Conservation (phyloP, 2,797 vertebrate species). For the Uromys caudimaculatus region DNA sequence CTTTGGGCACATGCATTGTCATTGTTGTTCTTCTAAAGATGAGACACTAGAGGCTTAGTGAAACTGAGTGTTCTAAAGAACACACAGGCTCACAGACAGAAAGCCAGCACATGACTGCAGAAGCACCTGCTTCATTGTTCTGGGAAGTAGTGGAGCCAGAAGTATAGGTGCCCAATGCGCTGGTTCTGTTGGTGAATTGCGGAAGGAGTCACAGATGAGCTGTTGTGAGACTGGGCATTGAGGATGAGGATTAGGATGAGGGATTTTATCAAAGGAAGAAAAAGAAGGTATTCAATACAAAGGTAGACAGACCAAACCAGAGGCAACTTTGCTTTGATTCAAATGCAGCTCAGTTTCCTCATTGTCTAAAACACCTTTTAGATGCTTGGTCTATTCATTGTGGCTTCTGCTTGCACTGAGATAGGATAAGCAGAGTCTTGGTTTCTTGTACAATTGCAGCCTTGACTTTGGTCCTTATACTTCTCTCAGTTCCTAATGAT, state of each 20-base stretch:
- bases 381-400: background rate
- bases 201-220: background rate
- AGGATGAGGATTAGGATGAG: background rate
- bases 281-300: background rate
- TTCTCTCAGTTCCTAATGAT: background rate
- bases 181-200: background rate
- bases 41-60: background rate
- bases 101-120: background rate
- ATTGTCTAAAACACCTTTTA: background rate
- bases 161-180: background rate
- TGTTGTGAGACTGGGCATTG: background rate
- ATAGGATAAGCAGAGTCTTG: background rate
- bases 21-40: constrained; percentile 14
- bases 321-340: background rate
- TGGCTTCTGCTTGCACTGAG: background rate
- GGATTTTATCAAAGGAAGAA: constrained; percentile 33
- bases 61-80: background rate
- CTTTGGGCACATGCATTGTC: background rate
- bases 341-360: background rate
- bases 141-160: background rate
- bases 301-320: background rate
- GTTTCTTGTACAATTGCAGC: background rate
- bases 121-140: background rate
- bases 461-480: background rate
- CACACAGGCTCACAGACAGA: background rate